Base-by-base conservation (phyloP, 2,888 invertebrate species). In the Coleophora flavipennella region DNA sequence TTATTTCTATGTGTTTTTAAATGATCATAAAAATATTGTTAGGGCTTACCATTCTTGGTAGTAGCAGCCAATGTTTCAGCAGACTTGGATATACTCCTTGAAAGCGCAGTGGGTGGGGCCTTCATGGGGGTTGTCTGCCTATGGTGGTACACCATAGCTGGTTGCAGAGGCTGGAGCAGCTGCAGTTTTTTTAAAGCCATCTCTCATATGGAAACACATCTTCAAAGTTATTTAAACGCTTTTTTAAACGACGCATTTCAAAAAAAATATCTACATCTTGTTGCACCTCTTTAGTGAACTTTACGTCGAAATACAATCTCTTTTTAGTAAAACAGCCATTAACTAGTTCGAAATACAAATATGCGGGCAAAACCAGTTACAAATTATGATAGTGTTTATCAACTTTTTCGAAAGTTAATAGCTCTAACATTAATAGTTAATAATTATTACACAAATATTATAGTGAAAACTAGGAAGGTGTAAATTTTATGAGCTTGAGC, bases 111-210 rank as follows among this genome's bases (percentile, higher is more conserved):
- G 0, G 81, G 81, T 1, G 76, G 67, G 0, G 81, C 84, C 57
- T 59, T 68, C 73, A 84, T 73, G 1, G 84, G 84, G 2, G 71
- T 72, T 12, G 67, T 63, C 38, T 74, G 75, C 1, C 73, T 57
- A 37, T 69, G 73, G 41, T 67, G 67, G 45, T 77, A 69, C 37
- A 68, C 70, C 70, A 69, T 76, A 31, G 75, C 73, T n/a, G 68
- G 53, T 33, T 62, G 64, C 50, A 65, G 51, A 4, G 80, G 76
- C 39, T 67, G 72, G 38, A 79, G 73, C 41, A 84, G 51, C 53
- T 74, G 76, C 4, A 84, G 59, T 44, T 80, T 83, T 55, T 78
- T 81, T 48, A 85, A 40, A 42, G 83, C 73, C 85, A 85, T 85
- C 31, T 36, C 56, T 55, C 46, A 50, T 36, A 32, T 43, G 6